A percentile compares a stretch with the other conserved stretches of the same genome.
These are phyloP conservation scores for Heliconius erato DNA, from an alignment of 2,888 invertebrate genomes.

Conservation along the genomic window DNA sequence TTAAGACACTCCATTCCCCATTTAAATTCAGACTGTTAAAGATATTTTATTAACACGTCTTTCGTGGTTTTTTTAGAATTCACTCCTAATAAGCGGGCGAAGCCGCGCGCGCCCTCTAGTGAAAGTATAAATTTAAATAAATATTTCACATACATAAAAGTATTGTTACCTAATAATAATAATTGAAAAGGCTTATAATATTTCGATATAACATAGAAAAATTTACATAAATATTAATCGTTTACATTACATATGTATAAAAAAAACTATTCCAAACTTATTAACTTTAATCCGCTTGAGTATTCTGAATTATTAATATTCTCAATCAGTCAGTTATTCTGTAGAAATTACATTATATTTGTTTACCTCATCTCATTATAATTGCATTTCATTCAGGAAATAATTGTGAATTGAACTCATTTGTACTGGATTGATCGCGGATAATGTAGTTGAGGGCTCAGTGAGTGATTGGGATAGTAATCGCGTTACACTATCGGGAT, in stretches of 20 bases:
- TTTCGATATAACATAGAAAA: not conserved
- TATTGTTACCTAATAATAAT: no score
- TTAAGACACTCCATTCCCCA: no score
- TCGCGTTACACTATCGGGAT: not conserved
- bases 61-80: no score
- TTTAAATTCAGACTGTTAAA: no score
- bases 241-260: not conserved
- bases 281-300: not conserved
- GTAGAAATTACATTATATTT: slow-evolving; percentile 8
- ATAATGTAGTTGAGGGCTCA: slow-evolving; percentile 37
- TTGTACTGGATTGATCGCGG: slow-evolving; percentile 35
- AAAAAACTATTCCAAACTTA: not conserved
- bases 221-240: not conserved
- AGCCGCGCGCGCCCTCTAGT: no score
- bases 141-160: no score
- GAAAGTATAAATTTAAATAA: no score
- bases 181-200: no score
- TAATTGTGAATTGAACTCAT: slow-evolving; percentile 40
- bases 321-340: slow-evolving; percentile 20
- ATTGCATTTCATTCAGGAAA: slow-evolving; percentile 33
- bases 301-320: slow-evolving; percentile 18
- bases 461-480: slow-evolving; percentile 24
- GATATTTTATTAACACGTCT: no score
- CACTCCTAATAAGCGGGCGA: no score
- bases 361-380: slow-evolving; percentile 36